phyloP scores from a whole-genome alignment of 1,140 invertebrate species.

The Hyposmocoma kahamanoa region DNA sequence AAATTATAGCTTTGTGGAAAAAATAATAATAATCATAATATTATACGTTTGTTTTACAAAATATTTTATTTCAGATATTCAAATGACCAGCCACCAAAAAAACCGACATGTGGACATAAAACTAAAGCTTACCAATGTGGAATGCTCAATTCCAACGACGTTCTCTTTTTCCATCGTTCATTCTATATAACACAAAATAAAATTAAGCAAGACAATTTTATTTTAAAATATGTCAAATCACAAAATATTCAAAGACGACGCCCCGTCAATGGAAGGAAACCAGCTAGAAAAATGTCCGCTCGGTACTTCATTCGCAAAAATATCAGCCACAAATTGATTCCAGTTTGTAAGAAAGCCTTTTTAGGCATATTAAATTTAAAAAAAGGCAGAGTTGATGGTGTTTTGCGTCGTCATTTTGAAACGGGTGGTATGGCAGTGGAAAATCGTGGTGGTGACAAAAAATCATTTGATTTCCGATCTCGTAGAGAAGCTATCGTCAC shows the following conservation, averaged over 20 bases:
- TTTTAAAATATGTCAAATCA: not conserved
- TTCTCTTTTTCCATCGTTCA: not conserved
- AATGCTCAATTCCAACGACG: not conserved
- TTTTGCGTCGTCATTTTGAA: not conserved
- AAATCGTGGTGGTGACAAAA: constrained; percentile 6
- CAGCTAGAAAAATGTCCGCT: not conserved
- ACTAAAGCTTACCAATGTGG: too few relatives aligned
- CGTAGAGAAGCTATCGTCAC: not conserved
- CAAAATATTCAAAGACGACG: not conserved
- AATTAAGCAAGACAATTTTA: constrained; percentile 1
- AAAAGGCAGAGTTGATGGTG: not conserved
- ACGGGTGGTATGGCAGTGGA: not conserved
- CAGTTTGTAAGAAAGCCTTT: not conserved
- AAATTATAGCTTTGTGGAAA: too few relatives aligned
- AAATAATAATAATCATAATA: too few relatives aligned
- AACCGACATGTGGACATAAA: too few relatives aligned
- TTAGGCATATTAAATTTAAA: not conserved
- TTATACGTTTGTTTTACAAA: too few relatives aligned
- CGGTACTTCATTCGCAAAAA: not conserved
- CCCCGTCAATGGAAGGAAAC: not conserved
- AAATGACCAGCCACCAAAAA: too few relatives aligned
- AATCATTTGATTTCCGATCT: not conserved
- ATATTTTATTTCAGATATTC: too few relatives aligned
- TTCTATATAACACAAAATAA: not conserved
- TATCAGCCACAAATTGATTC: not conserved